Percentiles rank a stretch among this genome's conserved stretches.
These are phyloP conservation scores for Verasper variegatus DNA, from an alignment of 2,113 vertebrate species.

Conservation along the genomic window DNA sequence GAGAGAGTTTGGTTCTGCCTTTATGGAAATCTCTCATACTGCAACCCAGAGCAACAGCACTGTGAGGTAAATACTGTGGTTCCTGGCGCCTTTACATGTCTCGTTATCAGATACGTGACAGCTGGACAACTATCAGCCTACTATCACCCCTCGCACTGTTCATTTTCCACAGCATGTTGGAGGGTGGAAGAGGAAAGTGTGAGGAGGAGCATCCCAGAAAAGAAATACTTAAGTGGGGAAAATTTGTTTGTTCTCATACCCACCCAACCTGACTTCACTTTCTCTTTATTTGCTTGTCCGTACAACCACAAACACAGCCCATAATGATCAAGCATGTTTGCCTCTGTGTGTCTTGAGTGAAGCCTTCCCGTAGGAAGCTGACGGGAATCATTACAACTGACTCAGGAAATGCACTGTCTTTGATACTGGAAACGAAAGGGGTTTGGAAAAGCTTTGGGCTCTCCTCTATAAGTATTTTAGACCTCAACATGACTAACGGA, in stretches of 20 bases:
- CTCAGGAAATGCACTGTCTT: slow-evolving; percentile 28
- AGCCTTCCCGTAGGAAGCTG: not conserved
- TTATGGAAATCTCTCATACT: slow-evolving; percentile 42
- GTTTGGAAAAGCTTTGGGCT: slow-evolving; percentile 41
- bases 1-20: slow-evolving; percentile 28
- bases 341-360: no score
- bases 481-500: slow-evolving; percentile 6
- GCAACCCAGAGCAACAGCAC: slow-evolving; percentile 42
- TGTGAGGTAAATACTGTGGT: slow-evolving; percentile 50
- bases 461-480: slow-evolving; percentile 7
- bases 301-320: not conserved
- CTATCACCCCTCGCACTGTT: slow-evolving; percentile 34
- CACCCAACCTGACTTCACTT: slow-evolving; percentile 7
- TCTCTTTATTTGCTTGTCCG: slow-evolving; percentile 9
- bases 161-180: slow-evolving; percentile 36
- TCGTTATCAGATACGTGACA: slow-evolving; percentile 64
- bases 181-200: slow-evolving; percentile 30
- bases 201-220: slow-evolving; percentile 34
- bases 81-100: slow-evolving; percentile 51
- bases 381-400: slow-evolving; percentile 43
- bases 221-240: slow-evolving; percentile 27
- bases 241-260: slow-evolving; percentile 1
- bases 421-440: slow-evolving; percentile 16
- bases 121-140: slow-evolving; percentile 52
- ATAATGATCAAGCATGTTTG: not conserved